Evolutionary conservation across 2,888 invertebrate genomes (phyloP).

Genomic region (Mesorhabditis belari): DNA sequence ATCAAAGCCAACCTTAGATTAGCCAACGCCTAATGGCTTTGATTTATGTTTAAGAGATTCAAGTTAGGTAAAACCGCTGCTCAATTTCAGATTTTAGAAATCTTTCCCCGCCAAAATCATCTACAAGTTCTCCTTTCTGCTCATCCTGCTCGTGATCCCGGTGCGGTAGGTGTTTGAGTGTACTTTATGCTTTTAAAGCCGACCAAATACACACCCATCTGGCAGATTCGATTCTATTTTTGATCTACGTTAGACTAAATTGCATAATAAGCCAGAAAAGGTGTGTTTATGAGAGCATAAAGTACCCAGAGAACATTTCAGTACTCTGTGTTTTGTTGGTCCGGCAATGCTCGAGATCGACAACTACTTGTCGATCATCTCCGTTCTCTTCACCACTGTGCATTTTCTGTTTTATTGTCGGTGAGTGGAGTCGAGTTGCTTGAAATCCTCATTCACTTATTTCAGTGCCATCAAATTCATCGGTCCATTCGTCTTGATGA

Average conservation of each 20-base stretch:
- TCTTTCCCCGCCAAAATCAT: neutral
- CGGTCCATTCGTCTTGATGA: constrained; percentile 98
- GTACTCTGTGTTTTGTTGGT: constrained; percentile 53
- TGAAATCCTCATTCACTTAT: neutral
- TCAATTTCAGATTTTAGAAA: neutral
- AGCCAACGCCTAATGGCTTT: no score
- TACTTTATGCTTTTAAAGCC: neutral
- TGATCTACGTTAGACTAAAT: constrained; percentile 1
- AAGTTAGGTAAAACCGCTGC: no score
- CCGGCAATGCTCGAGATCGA: constrained; percentile 21
- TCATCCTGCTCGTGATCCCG: neutral
- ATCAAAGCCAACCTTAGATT: no score
- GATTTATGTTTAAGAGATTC: no score
- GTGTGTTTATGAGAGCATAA: no score
- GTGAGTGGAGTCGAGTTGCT: neutral
- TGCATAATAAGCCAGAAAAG: neutral
- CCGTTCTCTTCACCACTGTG: constrained; percentile 22
- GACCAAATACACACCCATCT: no score
- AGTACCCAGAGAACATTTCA: neutral
- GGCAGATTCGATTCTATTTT: no score
- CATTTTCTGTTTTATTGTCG: constrained; percentile 24
- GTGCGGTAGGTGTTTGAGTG: neutral
- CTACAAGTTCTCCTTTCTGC: neutral
- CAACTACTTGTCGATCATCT: constrained; percentile 17
- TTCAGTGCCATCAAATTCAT: constrained; percentile 62